Evolutionary conservation across 1,140 invertebrate species (phyloP), one percentile per base, ranked within the genome.

Genomic region (Telenomus remus): DNA sequence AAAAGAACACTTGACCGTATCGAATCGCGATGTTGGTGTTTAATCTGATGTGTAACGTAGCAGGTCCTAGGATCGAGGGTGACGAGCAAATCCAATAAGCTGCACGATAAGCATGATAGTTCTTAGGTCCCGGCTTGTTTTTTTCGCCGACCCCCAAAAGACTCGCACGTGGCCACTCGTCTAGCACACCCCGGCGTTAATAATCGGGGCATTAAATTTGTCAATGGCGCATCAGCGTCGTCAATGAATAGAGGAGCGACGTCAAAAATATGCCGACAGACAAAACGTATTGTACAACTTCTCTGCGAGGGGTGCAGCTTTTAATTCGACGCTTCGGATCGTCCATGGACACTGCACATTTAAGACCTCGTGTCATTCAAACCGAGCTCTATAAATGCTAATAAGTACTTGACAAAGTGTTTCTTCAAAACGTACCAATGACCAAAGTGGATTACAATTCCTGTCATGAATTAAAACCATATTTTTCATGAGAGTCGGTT

Each of bases 201-300:
- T 88, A 87, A 85, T 79, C 70, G n/a, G 68, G 59, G 78, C 81
- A 87, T 88, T 85, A 85, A 87, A 87, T 86, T 87, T 85, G 84
- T 87, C 85, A 84, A 85, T 84, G 82, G 85, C 85, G 84, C 84
- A 85, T 78, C 80, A 54, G 39, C 51, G 35, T 54, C 48, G 35
- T 42, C 73, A 47, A 78, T 85, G 79, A 81, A 85, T 81, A 76
- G n/a, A n/a, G n/a, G 80, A 57, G 78, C 71, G 78, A 82, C 73
- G 79, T 68, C 66, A 63, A 80, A 84, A 86, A 86, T 84, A 85
- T 86, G 80, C 78, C 76, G 43, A 7, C 51, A 54, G 49, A 78
- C 79, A 71, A 70, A 77, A 77, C 75, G 68, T 72, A 72, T 77
- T 77, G 68, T 72, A 19, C 15, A 49, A 42, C n/a, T 59, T 53